Base-by-base conservation (phyloP, 37 sponge, comb jelly and placozoan species). In the Hormiphora californensis region DNA sequence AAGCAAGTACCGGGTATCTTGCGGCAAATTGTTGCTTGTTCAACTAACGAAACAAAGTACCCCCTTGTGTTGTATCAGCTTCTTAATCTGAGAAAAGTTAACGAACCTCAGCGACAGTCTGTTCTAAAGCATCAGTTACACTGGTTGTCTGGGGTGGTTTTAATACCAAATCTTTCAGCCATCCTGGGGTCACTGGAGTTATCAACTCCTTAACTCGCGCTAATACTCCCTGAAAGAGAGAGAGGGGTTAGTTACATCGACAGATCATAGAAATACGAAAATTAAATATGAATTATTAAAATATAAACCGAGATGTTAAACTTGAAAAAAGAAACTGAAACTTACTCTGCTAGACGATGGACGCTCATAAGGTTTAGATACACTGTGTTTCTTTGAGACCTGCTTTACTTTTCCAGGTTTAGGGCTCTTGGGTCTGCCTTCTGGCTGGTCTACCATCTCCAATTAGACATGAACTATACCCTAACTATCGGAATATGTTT, bases 111-210 rank as follows among this genome's bases (percentile, higher is more conserved):
- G 81, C 81, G 23, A 73, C 44, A 36, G 81, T 73, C 35, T 73
- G 81, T 33, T 73, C 81, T 3, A 73, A 41, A n/a, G 81, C 81
- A 73, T 73, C 81, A 25, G 81, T 73, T 27, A 73, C 81, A 73
- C 81, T 73, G 8, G 81, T 73, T 40, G 81, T 73, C 46, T 73
- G 36, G 12, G 81, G 81, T 1, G 81, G 81, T 41, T 36, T 73
- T 25, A 73, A 41, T 0, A 73, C 81, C 12, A 73, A 46, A 40
- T 73, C 81, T 30, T 73, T 73, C 17, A 73, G 25, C 81, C 81
- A 73, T 37, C 81, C 81, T 73, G 81, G 81, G 1, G 81, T 73
- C 25, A 73, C 81, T 21, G 81, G 81, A 3, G 81, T 73, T 21
- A 73, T 73, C 1, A 73, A 28, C 35, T 73, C 81, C 46, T 73